Percentiles rank a stretch among this genome's conserved stretches.
Evolutionary conservation across 1,140 invertebrate species (phyloP).

Genomic region (Ericerus pela): DNA sequence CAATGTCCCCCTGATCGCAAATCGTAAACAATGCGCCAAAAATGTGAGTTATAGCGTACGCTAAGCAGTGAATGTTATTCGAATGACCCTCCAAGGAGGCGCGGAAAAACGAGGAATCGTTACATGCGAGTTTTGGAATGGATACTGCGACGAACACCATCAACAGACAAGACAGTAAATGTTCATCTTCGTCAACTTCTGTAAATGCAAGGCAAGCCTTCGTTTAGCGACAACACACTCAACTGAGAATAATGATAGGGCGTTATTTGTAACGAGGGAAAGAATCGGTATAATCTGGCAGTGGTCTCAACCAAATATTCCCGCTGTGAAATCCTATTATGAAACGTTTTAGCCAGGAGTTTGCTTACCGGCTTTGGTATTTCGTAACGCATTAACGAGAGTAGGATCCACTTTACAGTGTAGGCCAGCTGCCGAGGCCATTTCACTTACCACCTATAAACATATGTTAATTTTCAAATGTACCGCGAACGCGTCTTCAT

Average conservation of each 20-base stretch:
- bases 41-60: constrained; percentile 89
- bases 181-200: constrained; percentile 67
- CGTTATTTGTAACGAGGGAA: too few relatives aligned
- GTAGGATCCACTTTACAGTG: constrained; percentile 89
- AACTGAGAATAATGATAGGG: too few relatives aligned
- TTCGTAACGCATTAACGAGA: constrained; percentile 68
- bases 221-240: too few relatives aligned
- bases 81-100: constrained; percentile 86
- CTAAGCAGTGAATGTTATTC: constrained; percentile 97
- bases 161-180: constrained; percentile 81
- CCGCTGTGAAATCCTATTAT: too few relatives aligned
- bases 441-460: constrained; percentile 71
- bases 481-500: background rate
- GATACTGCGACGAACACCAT: constrained; percentile 99
- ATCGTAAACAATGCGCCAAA: constrained; percentile 93
- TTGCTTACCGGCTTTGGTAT: constrained; percentile 58
- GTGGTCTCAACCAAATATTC: too few relatives aligned
- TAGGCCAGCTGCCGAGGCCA: constrained; percentile 90
- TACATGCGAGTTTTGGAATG: constrained; percentile 86
- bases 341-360: too few relatives aligned
- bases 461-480: background rate
- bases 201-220: too few relatives aligned
- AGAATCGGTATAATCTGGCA: too few relatives aligned
- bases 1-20: constrained; percentile 85
- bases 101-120: constrained; percentile 74